A percentile compares a stretch with the other conserved stretches of the same genome.
These are phyloP conservation scores for Brachionus angularis DNA, from an alignment of 1,140 invertebrate genomes.

Conservation along the genomic window DNA sequence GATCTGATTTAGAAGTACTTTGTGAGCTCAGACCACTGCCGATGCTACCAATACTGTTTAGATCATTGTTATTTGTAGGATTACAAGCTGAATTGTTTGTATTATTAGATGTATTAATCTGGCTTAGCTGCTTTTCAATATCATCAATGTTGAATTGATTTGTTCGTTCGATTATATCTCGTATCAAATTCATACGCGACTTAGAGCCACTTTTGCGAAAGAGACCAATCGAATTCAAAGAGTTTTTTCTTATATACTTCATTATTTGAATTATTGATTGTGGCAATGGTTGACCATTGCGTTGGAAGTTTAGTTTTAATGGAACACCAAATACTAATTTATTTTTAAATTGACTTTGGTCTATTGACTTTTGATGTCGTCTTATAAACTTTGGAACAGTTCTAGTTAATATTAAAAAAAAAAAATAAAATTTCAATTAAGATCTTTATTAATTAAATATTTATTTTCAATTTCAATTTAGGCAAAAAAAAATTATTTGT, in stretches of 20 bases:
- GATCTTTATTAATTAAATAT: no score
- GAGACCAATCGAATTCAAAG: slow-evolving; percentile 80
- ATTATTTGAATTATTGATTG: slow-evolving; percentile 78
- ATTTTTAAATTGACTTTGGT: slow-evolving; percentile 58
- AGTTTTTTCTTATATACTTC: slow-evolving; percentile 75
- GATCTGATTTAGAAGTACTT: slow-evolving; percentile 21
- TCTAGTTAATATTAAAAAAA: slow-evolving; percentile 11
- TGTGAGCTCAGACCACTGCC: slow-evolving; percentile 26
- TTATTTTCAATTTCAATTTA: no score
- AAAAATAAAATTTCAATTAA: background rate
- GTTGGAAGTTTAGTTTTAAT: slow-evolving; percentile 72
- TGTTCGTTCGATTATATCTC: slow-evolving; percentile 15
- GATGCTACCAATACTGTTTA: slow-evolving; percentile 27
- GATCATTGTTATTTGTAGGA: background rate
- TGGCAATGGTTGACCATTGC: slow-evolving; percentile 79
- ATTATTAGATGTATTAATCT: background rate
- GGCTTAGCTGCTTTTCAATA: slow-evolving; percentile 4
- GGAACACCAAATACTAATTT: slow-evolving; percentile 87
- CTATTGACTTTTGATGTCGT: slow-evolving; percentile 28
- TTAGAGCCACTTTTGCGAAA: slow-evolving; percentile 70
- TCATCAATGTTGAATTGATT: slow-evolving; percentile 9
- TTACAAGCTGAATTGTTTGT: background rate
- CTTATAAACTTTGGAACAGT: slow-evolving; percentile 18
- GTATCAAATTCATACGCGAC: background rate
- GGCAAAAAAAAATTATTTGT: no score